Base-by-base conservation (phyloP, 2,113 vertebrate species). In the Menura novaehollandiae region DNA sequence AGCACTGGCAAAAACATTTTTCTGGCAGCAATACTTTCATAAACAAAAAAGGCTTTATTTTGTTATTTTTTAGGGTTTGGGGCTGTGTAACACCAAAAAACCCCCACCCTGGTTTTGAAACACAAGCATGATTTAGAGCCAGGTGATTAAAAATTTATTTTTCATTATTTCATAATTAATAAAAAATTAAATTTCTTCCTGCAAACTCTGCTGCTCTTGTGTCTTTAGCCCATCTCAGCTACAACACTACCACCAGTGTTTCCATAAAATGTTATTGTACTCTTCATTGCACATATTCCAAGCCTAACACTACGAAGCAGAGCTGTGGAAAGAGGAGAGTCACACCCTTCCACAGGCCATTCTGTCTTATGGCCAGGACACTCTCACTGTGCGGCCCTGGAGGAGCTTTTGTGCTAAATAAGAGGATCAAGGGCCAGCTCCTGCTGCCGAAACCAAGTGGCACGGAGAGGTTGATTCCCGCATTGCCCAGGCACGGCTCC, bases 291-390 rank as follows among this genome's bases (percentile, higher is more conserved):
- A 2, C 3, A 3, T 43, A 27, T 62, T 88, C 53, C 49, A 24
- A 37, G 49, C 10, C 78, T 77, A 79, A 18, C 63, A 20, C 51
- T 13, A 7, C 0, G 15, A 63, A 56, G 72, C 55, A 76, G 59
- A 33, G 44, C 56, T 28, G 53, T 2, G 7, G 39, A 37, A 62
- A 75, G n/a, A 33, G 47, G 26, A 43, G 19, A 16, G 30, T 27
- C 89, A 37, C 68, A 87, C 32, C 71, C 67, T 76, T 55, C 72
- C 3, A 9, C 56, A 46, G 41, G 37, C 28, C 21, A 1, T 30
- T 77, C 88, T 63, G 72, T 33, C 72, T 26, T 7, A 9, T 0
- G 4, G 23, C 1, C 2, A 41, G 39, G 23, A 28, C 0, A 0
- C 35, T 75, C 63, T n/a, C 59, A 6, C 21, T 55, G 53, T 53